Evolutionary conservation across 2,888 invertebrate genomes (phyloP), one percentile per base, ranked within the genome.

Genomic region (Phymatocera aterrima): DNA sequence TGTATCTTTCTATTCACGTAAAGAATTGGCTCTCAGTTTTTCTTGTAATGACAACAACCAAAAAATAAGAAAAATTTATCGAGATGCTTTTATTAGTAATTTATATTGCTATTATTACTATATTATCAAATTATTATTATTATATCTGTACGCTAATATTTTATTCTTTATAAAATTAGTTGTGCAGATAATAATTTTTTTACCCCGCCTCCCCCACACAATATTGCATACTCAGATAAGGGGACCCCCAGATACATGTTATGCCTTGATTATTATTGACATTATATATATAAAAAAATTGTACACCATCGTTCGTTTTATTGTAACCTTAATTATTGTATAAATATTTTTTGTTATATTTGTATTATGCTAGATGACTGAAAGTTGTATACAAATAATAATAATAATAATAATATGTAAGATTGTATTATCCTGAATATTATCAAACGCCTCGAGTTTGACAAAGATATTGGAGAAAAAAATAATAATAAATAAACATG

Each of bases 341-440:
- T 81, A 82, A 79, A 6, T 65, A 77, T 81, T 79, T 79, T 81
- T 79, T 83, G 79, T 79, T 78, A 82, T 83, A 79, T 81, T 75
- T 83, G 82, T 84, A 84, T 83, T 81, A 80, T 80, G n/a, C n/a
- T n/a, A n/a, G n/a, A 82, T 57, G 80, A 80, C 82, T 78, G 81
- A 82, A 75, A 68, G 79, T 80, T 79, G 78, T 80, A 75, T 79
- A 78, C 46, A 10, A 15, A 43, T 24, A 37, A 37, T 28, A 37
- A 34, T 24, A 60, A 51, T 51, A 64, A 12, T 15, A 54, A 43
- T 28, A 48, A 18, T 68, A 46, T 68, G 40, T 72, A 28, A 37
- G 24, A 75, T 75, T 48, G 28, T 43, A 24, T 51, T 31, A 68
- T 68, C 46, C 68, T 68, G 68, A 68, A 68, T 68, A 68, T 46